Percentiles rank a stretch among this genome's conserved stretches.
Conservation (phyloP, 2,888 invertebrate genomes). For the Diabrotica balteata region DNA sequence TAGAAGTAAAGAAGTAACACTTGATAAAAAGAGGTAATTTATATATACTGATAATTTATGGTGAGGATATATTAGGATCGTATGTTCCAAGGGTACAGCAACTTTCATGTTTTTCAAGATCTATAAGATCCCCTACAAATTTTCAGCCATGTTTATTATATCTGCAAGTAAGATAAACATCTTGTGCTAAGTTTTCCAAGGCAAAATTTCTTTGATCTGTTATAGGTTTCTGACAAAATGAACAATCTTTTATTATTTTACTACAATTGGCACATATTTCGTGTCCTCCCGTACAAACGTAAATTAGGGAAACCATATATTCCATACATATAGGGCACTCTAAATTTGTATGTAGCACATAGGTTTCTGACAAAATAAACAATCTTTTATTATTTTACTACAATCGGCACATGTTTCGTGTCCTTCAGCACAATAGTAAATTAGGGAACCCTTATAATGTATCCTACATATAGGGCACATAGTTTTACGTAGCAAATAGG, state of each 20-base stretch:
- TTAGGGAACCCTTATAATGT: not conserved
- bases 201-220: constrained; percentile 1
- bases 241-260: constrained; percentile 7
- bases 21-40: no score
- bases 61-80: no score
- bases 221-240: not conserved
- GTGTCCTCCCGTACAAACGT: constrained; percentile 5
- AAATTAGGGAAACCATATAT: not conserved
- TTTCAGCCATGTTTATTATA: not conserved
- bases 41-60: no score
- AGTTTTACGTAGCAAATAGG: not conserved
- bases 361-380: not conserved
- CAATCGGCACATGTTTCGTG: constrained; percentile 9
- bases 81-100: not conserved
- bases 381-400: not conserved
- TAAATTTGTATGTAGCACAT: no score
- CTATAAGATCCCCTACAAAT: not conserved
- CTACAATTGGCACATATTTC: constrained; percentile 4
- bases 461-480: constrained; percentile 8
- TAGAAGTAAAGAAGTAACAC: no score
- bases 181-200: not conserved
- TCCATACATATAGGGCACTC: constrained; percentile 10
- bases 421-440: constrained; percentile 2
- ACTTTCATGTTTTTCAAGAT: not conserved
- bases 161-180: not conserved